Conservation (phyloP, 2,797 vertebrate genomes). For the Ambastaia sidthimunki region DNA sequence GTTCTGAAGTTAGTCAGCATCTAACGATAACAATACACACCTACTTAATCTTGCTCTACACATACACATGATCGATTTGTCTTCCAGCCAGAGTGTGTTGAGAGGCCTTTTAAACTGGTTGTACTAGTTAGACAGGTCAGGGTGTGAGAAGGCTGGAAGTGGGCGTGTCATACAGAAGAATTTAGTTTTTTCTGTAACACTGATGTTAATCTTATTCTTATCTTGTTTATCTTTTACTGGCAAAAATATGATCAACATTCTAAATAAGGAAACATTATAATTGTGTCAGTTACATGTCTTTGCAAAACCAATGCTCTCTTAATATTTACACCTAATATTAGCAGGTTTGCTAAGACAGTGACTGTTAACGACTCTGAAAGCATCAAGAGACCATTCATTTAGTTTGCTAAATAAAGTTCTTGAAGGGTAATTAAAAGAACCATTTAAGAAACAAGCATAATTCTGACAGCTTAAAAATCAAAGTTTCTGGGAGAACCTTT, state of each 20-base stretch:
- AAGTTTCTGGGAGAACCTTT: too few relatives aligned
- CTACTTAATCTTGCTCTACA: not conserved
- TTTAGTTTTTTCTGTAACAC: not conserved
- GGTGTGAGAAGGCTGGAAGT: constrained; percentile 40
- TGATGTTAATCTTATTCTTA: not conserved
- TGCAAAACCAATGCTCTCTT: not conserved
- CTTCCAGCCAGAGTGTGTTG: constrained; percentile 2
- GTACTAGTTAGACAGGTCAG: constrained; percentile 43
- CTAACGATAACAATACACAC: constrained; percentile 10
- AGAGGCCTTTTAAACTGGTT: constrained; percentile 45
- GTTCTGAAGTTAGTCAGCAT: constrained; percentile 14
- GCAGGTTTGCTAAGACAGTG: not conserved
- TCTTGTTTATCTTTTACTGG: not conserved
- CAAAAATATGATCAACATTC: not conserved
- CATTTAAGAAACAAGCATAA: too few relatives aligned
- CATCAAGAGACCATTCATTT: not conserved
- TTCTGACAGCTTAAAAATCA: too few relatives aligned
- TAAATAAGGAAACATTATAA: not conserved
- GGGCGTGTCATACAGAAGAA: constrained; percentile 33
- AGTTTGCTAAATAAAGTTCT: not conserved
- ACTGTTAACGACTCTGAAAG: not conserved
- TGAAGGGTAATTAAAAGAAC: too few relatives aligned
- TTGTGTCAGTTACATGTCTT: not conserved
- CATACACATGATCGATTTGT: not conserved
- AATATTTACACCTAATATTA: not conserved